A percentile compares a stretch with the other conserved stretches of the same genome.
phyloP scores from a whole-genome alignment of 1,140 invertebrate species.

The Subanguina moxae region DNA sequence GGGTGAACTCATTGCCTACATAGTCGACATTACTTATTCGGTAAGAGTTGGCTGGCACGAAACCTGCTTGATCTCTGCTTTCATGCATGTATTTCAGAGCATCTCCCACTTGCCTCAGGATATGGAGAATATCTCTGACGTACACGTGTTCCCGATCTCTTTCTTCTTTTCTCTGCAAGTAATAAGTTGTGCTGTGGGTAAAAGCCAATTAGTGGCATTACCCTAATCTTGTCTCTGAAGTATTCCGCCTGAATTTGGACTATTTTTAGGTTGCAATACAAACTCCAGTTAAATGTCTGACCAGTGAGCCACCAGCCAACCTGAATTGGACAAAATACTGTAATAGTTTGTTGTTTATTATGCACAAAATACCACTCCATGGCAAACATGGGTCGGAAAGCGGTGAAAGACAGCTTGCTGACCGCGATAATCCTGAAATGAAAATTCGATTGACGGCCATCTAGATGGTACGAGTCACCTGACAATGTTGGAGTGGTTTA shows the following conservation, averaged over 20 bases:
- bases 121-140: conserved; percentile 47
- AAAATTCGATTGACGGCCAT: no score
- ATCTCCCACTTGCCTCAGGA: conserved; percentile 46
- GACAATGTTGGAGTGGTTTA: conserved; percentile 53
- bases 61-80: conserved; percentile 5
- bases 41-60: neutral
- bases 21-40: conserved; percentile 18
- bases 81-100: conserved; percentile 48
- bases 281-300: no score
- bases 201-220: conserved; percentile 6
- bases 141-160: conserved; percentile 33
- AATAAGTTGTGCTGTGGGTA: no score
- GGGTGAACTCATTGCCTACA: conserved; percentile 54
- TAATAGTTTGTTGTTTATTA: no score
- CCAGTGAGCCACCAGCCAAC: conserved; percentile 45
- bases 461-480: neutral
- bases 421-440: conserved; percentile 46
- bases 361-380: conserved; percentile 47
- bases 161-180: conserved; percentile 49
- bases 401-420: conserved; percentile 52
- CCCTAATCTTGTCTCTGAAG: conserved; percentile 51
- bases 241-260: conserved; percentile 34
- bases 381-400: conserved; percentile 55
- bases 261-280: no score
- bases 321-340: no score